Conservation (phyloP, 2,113 vertebrate genomes). For the Amblyornis subalaris region DNA sequence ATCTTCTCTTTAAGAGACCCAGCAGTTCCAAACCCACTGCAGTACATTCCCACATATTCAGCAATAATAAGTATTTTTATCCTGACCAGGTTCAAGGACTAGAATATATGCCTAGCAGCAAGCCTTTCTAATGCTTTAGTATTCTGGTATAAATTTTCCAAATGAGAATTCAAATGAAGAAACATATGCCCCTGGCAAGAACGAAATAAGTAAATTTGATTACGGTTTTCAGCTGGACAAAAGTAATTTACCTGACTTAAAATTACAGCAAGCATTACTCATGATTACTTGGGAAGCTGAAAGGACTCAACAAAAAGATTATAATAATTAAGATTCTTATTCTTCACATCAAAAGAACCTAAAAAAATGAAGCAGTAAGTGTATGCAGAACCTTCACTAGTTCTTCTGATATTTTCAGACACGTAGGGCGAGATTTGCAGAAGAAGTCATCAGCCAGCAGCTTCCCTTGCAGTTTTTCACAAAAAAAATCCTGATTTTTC, state of each 20-base stretch:
- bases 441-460: constrained; percentile 7
- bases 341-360: background rate
- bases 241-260: background rate
- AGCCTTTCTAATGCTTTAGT: background rate
- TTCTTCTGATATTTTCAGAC: constrained; percentile 31
- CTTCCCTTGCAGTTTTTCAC: constrained; percentile 11
- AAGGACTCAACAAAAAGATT: background rate
- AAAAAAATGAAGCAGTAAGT: background rate
- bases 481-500: background rate
- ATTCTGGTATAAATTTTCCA: background rate
- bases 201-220: background rate
- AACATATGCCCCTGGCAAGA: background rate
- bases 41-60: background rate
- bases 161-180: constrained; percentile 8
- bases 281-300: background rate
- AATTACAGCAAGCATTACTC: background rate
- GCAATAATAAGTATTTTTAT: background rate
- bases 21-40: background rate
- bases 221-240: background rate
- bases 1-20: background rate
- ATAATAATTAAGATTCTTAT: background rate
- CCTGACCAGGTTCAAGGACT: background rate
- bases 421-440: background rate
- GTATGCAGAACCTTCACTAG: background rate
- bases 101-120: background rate